Percentiles rank a stretch among this genome's conserved stretches.
Conservation (phyloP, 2,797 vertebrate species). For the Sciurus vulgaris region DNA sequence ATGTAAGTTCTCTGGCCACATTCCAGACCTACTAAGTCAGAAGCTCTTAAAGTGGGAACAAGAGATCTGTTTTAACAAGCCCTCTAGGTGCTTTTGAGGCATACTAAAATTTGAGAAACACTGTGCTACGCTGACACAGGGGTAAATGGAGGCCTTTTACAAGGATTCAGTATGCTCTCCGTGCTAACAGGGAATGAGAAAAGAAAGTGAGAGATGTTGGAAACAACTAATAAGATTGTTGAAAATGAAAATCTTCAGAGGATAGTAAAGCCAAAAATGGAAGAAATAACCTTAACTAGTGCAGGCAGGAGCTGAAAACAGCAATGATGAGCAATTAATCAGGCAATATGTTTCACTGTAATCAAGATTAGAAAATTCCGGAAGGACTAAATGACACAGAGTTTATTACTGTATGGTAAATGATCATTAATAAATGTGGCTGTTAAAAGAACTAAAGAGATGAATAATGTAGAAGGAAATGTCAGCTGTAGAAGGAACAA, state of each 20-base stretch:
- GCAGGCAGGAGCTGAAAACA: constrained; percentile 64
- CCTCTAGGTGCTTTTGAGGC: background rate
- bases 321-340: constrained; percentile 69
- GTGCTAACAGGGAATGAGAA: background rate
- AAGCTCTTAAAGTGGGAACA: background rate
- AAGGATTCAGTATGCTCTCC: background rate
- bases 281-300: constrained; percentile 71
- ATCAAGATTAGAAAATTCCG: constrained; percentile 73
- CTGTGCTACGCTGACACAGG: background rate
- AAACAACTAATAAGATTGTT: background rate
- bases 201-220: background rate
- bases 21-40: background rate
- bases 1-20: background rate
- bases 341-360: constrained; percentile 55
- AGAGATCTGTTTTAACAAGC: constrained; percentile 18
- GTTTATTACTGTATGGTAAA: constrained; percentile 65
- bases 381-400: constrained; percentile 78
- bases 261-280: constrained; percentile 54
- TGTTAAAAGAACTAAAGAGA: constrained; percentile 58
- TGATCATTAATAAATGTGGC: constrained; percentile 73
- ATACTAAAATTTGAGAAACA: background rate
- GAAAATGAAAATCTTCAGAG: constrained; percentile 57
- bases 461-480: constrained; percentile 68
- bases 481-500: constrained; percentile 61
- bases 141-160: background rate